phyloP scores from a whole-genome alignment of 2,113 vertebrate species.

The Condylura cristata region DNA sequence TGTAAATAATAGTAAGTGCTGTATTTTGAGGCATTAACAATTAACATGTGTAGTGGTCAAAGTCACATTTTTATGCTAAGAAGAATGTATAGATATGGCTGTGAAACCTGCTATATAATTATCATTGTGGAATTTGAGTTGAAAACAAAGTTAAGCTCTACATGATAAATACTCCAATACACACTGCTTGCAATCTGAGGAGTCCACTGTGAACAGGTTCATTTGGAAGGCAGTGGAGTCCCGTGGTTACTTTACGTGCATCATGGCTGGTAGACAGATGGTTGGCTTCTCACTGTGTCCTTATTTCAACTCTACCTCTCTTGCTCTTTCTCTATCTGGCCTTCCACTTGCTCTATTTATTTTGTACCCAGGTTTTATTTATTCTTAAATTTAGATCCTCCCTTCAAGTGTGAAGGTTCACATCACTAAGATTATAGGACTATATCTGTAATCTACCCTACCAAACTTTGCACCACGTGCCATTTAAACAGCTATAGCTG shows the following conservation, averaged over 20 bases:
- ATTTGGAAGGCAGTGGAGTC: background rate
- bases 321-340: slow-evolving; percentile 72
- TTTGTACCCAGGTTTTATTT: slow-evolving; percentile 6
- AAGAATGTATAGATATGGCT: background rate
- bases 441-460: background rate
- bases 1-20: background rate
- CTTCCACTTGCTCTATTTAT: slow-evolving; percentile 77
- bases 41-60: background rate
- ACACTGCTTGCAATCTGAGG: background rate
- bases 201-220: background rate
- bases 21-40: background rate
- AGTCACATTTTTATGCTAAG: background rate
- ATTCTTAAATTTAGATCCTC: slow-evolving; percentile 11
- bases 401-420: background rate
- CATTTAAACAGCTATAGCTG: background rate
- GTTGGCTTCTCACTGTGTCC: slow-evolving; percentile 64
- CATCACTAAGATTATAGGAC: background rate
- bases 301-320: slow-evolving; percentile 65
- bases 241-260: slow-evolving; percentile 57
- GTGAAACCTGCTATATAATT: background rate
- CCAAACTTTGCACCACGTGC: background rate
- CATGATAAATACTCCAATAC: background rate
- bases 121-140: background rate
- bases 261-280: slow-evolving; percentile 66
- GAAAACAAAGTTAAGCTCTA: background rate